A percentile compares a stretch with the other conserved stretches of the same genome.
Conservation (phyloP, 1,140 invertebrate genomes). For the Acromyrmex echinatior region DNA sequence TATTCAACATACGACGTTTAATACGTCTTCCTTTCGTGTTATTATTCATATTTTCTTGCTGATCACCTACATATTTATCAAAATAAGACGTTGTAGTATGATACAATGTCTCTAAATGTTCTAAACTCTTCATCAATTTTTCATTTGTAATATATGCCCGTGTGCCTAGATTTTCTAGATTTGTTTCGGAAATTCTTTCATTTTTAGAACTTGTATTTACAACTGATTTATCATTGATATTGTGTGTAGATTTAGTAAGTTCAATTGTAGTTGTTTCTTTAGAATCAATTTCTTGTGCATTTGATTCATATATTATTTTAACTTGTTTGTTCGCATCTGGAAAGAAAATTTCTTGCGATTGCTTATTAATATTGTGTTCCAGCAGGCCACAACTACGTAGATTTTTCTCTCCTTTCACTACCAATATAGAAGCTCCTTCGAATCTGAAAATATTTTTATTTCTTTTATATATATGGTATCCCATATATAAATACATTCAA, state of each 20-base stretch:
- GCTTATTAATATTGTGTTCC: constrained; percentile 90
- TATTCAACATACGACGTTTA: constrained; percentile 33
- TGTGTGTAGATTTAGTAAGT: constrained; percentile 30
- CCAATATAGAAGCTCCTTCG: constrained; percentile 92
- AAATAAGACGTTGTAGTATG: constrained; percentile 59
- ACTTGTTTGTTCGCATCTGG: constrained; percentile 89
- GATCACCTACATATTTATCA: constrained; percentile 46
- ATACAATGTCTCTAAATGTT: constrained; percentile 42
- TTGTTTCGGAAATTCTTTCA: constrained; percentile 16
- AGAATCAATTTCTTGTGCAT: constrained; percentile 85
- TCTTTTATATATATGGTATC: neutral
- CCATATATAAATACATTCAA: neutral
- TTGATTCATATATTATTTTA: constrained; percentile 90
- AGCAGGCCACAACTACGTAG: constrained; percentile 92
- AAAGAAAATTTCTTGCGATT: constrained; percentile 83
- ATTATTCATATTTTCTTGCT: constrained; percentile 44
- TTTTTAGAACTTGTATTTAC: constrained; percentile 50
- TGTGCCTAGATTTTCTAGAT: neutral
- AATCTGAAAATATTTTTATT: constrained; percentile 81
- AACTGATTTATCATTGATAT: constrained; percentile 27
- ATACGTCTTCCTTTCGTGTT: constrained; percentile 73
- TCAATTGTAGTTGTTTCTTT: constrained; percentile 62
- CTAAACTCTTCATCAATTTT: constrained; percentile 25
- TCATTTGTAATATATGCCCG: neutral
- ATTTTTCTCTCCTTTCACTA: constrained; percentile 92